Conservation (phyloP, 2,113 vertebrate genomes). For the Lepus timidus region DNA sequence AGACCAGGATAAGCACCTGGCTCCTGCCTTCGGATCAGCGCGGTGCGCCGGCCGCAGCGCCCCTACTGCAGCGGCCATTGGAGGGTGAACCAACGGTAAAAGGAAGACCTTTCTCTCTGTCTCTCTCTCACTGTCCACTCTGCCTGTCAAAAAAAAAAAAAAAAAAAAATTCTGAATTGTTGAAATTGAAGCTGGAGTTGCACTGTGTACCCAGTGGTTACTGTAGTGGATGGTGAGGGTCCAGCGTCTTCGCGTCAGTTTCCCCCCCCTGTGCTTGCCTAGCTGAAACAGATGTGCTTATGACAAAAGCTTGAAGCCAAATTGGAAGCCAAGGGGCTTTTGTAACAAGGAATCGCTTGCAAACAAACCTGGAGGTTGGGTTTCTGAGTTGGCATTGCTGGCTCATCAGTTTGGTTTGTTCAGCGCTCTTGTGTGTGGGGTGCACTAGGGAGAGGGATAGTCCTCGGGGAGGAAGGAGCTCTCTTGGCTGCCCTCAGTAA, state of each 20-base stretch:
- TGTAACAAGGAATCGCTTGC: not conserved
- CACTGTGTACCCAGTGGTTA: fast-evolving
- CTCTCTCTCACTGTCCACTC: too few species aligned
- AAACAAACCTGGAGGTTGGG: not conserved
- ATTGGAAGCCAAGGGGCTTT: not conserved
- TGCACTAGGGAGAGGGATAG: not conserved
- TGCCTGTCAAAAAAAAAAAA: too few species aligned
- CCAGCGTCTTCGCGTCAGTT: not conserved
- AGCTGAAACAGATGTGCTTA: not conserved
- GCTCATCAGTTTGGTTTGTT: not conserved
- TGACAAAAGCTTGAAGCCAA: not conserved
- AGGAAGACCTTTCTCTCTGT: too few species aligned
- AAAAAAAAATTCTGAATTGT: not conserved
- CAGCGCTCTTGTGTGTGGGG: not conserved
- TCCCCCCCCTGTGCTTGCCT: not conserved
- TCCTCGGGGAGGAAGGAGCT: not conserved
- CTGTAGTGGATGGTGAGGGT: not conserved
- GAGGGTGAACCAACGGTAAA: too few species aligned
- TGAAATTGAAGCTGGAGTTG: not conserved
- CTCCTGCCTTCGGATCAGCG: too few species aligned
- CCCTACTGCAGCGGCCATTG: too few species aligned
- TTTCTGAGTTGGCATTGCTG: not conserved
- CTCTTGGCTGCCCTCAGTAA: not conserved
- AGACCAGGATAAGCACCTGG: too few species aligned
- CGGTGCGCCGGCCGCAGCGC: too few species aligned